phyloP scores from a whole-genome alignment of 2,797 vertebrate genomes.

The Zalophus californianus region DNA sequence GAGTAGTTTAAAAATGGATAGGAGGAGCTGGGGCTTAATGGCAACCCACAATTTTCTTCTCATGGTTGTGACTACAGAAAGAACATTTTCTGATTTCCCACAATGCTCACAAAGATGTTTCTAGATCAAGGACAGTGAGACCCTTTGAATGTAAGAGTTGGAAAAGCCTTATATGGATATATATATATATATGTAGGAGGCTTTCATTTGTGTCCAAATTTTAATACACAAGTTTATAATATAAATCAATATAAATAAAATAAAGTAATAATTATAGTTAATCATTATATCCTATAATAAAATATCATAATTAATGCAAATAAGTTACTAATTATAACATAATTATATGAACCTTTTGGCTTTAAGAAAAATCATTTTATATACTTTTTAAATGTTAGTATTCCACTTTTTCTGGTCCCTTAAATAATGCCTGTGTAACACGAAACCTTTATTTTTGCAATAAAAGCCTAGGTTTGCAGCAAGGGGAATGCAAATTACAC shows the following conservation, averaged over 20 bases:
- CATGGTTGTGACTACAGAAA: not conserved
- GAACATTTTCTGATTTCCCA: not conserved
- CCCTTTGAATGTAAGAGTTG: not conserved
- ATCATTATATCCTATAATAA: slow-evolving; percentile 6
- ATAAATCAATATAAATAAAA: not conserved
- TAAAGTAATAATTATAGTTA: not conserved
- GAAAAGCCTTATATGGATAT: not conserved
- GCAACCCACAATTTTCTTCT: not conserved
- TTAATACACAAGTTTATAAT: not conserved
- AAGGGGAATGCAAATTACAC: not conserved
- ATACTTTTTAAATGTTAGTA: not conserved
- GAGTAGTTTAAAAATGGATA: not conserved
- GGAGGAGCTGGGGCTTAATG: not conserved
- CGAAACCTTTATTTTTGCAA: not conserved
- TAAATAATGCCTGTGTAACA: not conserved
- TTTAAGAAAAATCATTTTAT: not conserved
- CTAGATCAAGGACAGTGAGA: not conserved
- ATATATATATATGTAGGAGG: not conserved
- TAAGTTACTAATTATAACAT: not conserved
- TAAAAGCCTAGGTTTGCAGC: not conserved
- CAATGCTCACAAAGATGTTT: slow-evolving; percentile 1
- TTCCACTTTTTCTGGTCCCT: not conserved
- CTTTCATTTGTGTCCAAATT: not conserved
- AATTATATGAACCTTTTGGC: not conserved
- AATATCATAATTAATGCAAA: not conserved